Evolutionary conservation across 2,888 invertebrate genomes (phyloP).

Genomic region (Candidula unifasciata): DNA sequence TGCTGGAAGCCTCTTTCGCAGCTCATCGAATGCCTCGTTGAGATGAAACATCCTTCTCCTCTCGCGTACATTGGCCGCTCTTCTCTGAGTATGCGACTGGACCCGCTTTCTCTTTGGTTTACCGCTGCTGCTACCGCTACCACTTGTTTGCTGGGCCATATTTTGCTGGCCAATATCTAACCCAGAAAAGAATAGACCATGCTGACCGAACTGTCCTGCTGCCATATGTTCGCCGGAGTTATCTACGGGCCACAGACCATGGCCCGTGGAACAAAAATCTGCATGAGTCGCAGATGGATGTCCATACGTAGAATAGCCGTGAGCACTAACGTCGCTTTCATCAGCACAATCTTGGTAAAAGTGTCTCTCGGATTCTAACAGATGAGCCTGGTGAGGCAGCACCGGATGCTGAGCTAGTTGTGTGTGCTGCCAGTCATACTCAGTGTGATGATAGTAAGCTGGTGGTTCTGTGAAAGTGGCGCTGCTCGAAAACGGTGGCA

Average conservation of each 20-base stretch:
- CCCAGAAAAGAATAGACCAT: constrained; percentile 37
- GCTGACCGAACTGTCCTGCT: constrained; percentile 8
- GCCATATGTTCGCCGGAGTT: constrained; percentile 11
- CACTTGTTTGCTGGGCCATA: neutral
- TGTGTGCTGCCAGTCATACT: constrained; percentile 54
- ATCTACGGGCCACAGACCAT: constrained; percentile 38
- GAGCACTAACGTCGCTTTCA: constrained; percentile 3
- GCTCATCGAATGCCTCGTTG: constrained; percentile 72
- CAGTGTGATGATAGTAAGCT: constrained; percentile 42
- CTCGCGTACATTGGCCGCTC: constrained; percentile 73
- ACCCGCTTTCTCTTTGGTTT: constrained; percentile 72
- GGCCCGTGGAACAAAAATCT: constrained; percentile 27
- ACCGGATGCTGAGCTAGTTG: constrained; percentile 6
- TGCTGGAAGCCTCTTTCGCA: constrained; percentile 71
- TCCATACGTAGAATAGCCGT: neutral
- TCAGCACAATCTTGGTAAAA: constrained; percentile 28
- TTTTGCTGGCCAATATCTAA: constrained; percentile 43
- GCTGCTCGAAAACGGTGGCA: constrained; percentile 45
- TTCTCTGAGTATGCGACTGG: constrained; percentile 68
- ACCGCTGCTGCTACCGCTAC: constrained; percentile 1
- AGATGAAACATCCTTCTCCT: constrained; percentile 72
- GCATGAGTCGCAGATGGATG: constrained; percentile 7
- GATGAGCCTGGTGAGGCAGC: constrained; percentile 22
- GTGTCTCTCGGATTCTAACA: constrained; percentile 23
- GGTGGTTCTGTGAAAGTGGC: constrained; percentile 41